A percentile compares a stretch with the other conserved stretches of the same genome.
Evolutionary conservation across 2,797 vertebrate genomes (phyloP).

Genomic region (Nothura maculosa): DNA sequence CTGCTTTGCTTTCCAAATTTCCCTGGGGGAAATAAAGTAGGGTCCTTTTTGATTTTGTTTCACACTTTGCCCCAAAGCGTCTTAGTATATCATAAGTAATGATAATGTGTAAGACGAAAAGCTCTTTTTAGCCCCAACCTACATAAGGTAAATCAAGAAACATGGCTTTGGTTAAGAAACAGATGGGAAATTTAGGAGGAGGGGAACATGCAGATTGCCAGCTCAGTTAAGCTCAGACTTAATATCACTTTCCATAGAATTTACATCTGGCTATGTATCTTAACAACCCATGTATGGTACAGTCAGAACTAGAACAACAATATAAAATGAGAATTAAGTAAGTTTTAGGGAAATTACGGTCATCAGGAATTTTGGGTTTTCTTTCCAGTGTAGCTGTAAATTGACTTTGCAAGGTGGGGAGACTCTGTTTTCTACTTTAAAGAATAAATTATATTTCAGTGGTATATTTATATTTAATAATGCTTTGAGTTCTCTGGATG

Average conservation of each 20-base stretch:
- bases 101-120: neutral
- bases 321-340: neutral
- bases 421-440: neutral
- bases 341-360: neutral
- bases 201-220: neutral
- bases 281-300: neutral
- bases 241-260: neutral
- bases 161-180: neutral
- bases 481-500: neutral
- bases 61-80: neutral
- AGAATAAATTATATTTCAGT: accelerated
- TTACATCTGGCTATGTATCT: neutral
- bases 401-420: neutral
- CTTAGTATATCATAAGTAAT: neutral
- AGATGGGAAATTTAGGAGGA: neutral
- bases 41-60: neutral
- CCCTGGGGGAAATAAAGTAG: neutral
- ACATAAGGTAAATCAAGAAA: neutral
- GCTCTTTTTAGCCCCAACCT: neutral
- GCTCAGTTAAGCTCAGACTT: accelerated
- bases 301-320: neutral
- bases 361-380: neutral
- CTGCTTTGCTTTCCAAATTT: neutral
- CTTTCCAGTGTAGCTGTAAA: neutral
- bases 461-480: neutral